Conservation (phyloP, 2,888 invertebrate species). For the Latheticus oryzae region DNA sequence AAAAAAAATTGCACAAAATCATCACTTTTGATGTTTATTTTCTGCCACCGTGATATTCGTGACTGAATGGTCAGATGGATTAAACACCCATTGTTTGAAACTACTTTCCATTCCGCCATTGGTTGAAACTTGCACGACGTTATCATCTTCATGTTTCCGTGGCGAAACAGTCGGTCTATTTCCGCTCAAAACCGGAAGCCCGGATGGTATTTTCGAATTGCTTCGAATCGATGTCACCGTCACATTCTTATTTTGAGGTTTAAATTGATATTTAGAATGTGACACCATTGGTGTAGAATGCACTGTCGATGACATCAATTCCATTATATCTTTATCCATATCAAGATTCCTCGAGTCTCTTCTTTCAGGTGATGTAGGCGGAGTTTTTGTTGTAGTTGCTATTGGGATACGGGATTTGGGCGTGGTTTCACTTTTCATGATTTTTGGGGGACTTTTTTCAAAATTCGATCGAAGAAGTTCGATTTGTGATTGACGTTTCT, state of each 20-base stretch:
- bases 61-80: slow-evolving; percentile 58
- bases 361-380: slow-evolving; percentile 63
- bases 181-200: slow-evolving; percentile 58
- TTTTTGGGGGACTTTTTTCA: slow-evolving; percentile 59
- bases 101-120: slow-evolving; percentile 59
- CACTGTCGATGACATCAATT: slow-evolving; percentile 61
- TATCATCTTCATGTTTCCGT: slow-evolving; percentile 64
- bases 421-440: slow-evolving; percentile 41
- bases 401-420: slow-evolving; percentile 64
- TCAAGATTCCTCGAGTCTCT: slow-evolving; percentile 60
- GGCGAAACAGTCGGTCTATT: slow-evolving; percentile 67
- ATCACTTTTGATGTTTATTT: slow-evolving; percentile 51
- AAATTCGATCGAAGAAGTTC: slow-evolving; percentile 66
- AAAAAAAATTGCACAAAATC: slow-evolving; percentile 33
- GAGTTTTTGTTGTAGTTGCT: slow-evolving; percentile 61
- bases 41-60: slow-evolving; percentile 62
- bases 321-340: slow-evolving; percentile 60
- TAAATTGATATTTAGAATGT: slow-evolving; percentile 55
- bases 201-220: slow-evolving; percentile 68
- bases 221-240: slow-evolving; percentile 74
- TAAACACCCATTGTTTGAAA: slow-evolving; percentile 66
- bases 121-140: slow-evolving; percentile 55
- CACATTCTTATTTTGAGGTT: slow-evolving; percentile 66
- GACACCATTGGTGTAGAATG: slow-evolving; percentile 59
- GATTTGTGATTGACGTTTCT: slow-evolving; percentile 70